Conservation (phyloP, 1,140 invertebrate genomes). For the Propsilocerus akamusi region DNA sequence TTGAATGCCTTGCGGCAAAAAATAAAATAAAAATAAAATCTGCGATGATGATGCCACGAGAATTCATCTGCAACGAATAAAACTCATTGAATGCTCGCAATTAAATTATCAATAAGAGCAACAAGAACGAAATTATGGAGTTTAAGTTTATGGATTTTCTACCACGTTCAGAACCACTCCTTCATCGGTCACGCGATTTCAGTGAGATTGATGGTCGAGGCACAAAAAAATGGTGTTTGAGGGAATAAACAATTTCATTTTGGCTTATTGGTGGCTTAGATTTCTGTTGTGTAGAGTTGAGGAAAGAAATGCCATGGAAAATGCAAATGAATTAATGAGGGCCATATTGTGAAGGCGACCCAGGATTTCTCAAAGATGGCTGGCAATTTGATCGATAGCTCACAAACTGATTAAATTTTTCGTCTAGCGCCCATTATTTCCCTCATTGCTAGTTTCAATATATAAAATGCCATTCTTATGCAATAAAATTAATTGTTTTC, state of each 20-base stretch:
- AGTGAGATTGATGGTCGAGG: too few species aligned
- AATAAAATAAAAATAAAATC: too few species aligned
- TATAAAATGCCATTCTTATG: not conserved
- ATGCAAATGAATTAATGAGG: too few species aligned
- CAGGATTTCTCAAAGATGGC: too few species aligned
- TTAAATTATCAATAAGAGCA: conserved; percentile 2
- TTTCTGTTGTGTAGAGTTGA: too few species aligned
- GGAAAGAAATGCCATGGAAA: not conserved
- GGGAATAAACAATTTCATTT: too few species aligned
- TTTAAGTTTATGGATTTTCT: conserved; percentile 3
- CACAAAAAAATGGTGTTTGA: too few species aligned
- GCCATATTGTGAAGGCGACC: too few species aligned
- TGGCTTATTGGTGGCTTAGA: too few species aligned
- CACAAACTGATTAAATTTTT: conserved; percentile 1
- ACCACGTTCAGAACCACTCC: not conserved
- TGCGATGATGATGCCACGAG: too few species aligned
- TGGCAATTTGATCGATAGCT: not conserved
- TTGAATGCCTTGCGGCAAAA: too few species aligned
- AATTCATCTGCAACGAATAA: too few species aligned
- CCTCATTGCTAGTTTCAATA: not conserved
- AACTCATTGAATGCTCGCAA: conserved; percentile 3
- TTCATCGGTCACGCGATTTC: conserved; percentile 1
- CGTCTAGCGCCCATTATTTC: not conserved
- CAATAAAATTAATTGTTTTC: conserved; percentile 3
- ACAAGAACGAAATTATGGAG: not conserved